Evolutionary conservation across 2,113 vertebrate species (phyloP).

Genomic region (Festucalex cinctus): DNA sequence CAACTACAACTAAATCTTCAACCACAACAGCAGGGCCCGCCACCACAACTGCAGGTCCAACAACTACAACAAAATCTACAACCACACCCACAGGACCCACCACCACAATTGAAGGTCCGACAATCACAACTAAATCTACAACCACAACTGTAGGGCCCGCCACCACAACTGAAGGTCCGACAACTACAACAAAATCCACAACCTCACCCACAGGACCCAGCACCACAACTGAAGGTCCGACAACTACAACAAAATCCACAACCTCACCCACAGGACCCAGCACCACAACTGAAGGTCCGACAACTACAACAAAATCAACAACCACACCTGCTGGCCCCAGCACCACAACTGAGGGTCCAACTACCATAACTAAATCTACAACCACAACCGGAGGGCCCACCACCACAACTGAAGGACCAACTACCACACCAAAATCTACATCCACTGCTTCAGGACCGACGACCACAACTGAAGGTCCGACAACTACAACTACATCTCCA

Average conservation of each 20-base stretch:
- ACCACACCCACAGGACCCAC: background rate
- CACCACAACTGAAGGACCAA: background rate
- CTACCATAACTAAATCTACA: background rate
- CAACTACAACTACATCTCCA: background rate
- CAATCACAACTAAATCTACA: too few relatives aligned
- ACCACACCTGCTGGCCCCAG: background rate
- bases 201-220: background rate
- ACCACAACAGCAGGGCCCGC: background rate
- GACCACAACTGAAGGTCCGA: conserved; percentile 1
- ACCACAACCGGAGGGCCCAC: background rate
- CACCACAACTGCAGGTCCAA: background rate
- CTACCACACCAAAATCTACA: background rate
- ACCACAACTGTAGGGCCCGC: background rate
- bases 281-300: background rate
- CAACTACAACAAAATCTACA: background rate
- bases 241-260: background rate
- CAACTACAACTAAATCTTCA: background rate
- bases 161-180: background rate
- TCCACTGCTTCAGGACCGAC: background rate
- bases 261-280: background rate
- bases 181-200: background rate
- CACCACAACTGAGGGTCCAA: background rate
- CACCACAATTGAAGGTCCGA: background rate
- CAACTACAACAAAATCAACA: background rate
- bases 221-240: background rate